Conservation (phyloP, 1,140 invertebrate species). For the Homarus americanus region DNA sequence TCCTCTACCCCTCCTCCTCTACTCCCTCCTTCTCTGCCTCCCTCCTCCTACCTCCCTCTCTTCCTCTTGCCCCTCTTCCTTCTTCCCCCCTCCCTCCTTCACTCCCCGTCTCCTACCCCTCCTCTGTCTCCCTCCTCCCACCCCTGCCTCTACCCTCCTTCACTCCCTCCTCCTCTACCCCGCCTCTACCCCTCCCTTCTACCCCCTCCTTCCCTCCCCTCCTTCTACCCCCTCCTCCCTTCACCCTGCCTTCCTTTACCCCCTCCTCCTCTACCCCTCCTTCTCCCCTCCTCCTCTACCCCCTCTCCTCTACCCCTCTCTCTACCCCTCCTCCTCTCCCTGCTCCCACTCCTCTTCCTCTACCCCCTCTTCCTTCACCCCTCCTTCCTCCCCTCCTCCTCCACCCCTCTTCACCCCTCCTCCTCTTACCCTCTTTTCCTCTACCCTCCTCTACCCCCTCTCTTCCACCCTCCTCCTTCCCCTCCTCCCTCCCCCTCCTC, state of each 20-base stretch:
- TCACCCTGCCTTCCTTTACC: not conserved
- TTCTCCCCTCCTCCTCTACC: not conserved
- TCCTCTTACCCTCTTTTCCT: not conserved
- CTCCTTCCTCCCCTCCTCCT: too few species aligned
- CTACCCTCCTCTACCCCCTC: not conserved
- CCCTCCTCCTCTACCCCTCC: not conserved
- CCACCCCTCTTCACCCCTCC: not conserved
- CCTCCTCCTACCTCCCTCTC: not conserved
- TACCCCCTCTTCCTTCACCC: not conserved
- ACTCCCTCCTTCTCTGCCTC: not conserved
- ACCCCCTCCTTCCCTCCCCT: not conserved
- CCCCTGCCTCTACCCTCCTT: too few species aligned
- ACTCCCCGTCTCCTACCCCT: conserved; percentile 20
- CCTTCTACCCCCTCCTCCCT: conserved; percentile 17
- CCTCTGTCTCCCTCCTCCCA: conserved; percentile 11
- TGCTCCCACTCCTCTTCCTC: not conserved
- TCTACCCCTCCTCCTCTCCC: not conserved
- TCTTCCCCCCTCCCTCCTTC: not conserved
- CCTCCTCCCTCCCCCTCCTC: not conserved
- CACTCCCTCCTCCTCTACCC: too few species aligned
- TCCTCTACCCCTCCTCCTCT: not conserved
- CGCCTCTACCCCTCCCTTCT: not conserved
- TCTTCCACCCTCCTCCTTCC: not conserved
- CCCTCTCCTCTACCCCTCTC: too few species aligned
- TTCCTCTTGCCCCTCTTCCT: not conserved